These are phyloP conservation scores for Phylloscopus trochiloides DNA, from an alignment of 2,113 vertebrate species.

Conservation along the genomic window DNA sequence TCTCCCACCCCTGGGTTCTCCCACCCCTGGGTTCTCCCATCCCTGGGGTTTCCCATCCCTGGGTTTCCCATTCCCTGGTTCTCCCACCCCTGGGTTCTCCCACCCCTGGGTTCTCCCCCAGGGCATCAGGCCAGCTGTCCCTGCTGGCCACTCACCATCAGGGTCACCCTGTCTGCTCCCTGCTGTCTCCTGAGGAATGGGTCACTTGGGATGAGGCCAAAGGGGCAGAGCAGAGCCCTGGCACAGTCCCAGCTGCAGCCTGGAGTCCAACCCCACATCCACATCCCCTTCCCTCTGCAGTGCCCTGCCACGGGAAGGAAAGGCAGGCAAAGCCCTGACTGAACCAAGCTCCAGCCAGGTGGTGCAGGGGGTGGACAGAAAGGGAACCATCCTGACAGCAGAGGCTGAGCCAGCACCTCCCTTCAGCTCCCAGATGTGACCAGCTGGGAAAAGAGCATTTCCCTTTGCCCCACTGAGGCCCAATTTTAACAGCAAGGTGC, in stretches of 20 bases:
- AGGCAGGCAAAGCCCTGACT: accelerated
- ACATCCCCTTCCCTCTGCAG: not conserved
- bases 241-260: not conserved
- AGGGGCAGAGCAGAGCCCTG: not conserved
- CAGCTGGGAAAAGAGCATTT: not conserved
- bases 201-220: not conserved
- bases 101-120: too few relatives aligned
- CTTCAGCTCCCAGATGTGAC: accelerated
- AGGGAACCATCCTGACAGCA: not conserved
- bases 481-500: not conserved
- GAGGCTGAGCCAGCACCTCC: not conserved
- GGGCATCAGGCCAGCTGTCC: not conserved
- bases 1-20: too few relatives aligned
- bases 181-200: not conserved
- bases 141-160: not conserved
- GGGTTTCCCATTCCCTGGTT: too few relatives aligned
- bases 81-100: too few relatives aligned
- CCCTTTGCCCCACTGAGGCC: not conserved
- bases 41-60: too few relatives aligned
- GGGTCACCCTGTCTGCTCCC: not conserved
- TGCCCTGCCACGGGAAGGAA: accelerated
- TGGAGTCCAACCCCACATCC: not conserved
- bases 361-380: not conserved
- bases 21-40: too few relatives aligned
- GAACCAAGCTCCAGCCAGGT: not conserved